phyloP scores from a whole-genome alignment of 1,140 invertebrate genomes.

The Campoletis sonorensis region DNA sequence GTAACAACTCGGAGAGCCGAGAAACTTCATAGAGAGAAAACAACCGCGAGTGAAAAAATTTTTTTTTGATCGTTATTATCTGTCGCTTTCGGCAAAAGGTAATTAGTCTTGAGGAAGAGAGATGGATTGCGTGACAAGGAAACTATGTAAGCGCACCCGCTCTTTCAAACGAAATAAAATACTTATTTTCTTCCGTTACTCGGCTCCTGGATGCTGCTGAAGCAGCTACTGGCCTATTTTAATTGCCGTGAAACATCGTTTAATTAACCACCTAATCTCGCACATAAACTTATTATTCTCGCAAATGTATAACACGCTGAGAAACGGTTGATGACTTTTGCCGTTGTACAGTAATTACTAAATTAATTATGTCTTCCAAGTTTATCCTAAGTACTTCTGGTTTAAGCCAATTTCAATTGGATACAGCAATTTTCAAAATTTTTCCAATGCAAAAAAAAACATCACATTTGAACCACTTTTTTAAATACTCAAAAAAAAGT shows the following conservation, averaged over 20 bases:
- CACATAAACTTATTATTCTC: background rate
- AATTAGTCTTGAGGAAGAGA: constrained; percentile 24
- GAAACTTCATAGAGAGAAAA: background rate
- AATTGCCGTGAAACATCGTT: background rate
- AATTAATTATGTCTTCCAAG: background rate
- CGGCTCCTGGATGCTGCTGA: constrained; percentile 22
- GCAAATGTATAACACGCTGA: background rate
- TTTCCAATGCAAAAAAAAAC: no score
- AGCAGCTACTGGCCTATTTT: background rate
- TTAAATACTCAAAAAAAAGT: no score
- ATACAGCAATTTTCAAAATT: no score
- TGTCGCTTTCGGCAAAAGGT: background rate
- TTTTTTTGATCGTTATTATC: background rate
- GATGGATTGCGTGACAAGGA: constrained; percentile 29
- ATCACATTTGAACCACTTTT: no score
- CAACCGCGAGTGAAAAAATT: background rate
- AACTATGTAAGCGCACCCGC: background rate
- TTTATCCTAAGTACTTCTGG: background rate
- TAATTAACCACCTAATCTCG: background rate
- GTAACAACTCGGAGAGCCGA: constrained; percentile 19
- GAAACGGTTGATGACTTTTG: background rate
- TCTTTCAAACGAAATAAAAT: background rate
- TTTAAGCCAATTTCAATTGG: background rate
- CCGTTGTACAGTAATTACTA: background rate
- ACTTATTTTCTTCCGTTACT: background rate